Evolutionary conservation across 1,140 invertebrate species (phyloP).

Genomic region (Caerostris extrusa): DNA sequence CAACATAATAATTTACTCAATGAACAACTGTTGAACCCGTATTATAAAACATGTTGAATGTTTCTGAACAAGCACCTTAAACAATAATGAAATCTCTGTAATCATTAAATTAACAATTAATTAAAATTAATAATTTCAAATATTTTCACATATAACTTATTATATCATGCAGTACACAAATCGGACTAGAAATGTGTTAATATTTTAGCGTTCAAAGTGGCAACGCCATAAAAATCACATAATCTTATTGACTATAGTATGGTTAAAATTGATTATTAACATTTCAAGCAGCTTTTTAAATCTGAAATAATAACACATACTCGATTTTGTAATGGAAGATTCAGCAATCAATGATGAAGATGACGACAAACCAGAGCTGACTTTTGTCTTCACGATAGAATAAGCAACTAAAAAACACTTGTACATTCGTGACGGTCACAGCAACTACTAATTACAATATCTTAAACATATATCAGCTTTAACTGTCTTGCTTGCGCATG

Average conservation of each 20-base stretch:
- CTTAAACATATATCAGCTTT: no score
- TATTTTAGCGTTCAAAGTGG: neutral
- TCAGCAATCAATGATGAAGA: neutral
- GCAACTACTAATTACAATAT: no score
- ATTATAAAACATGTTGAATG: neutral
- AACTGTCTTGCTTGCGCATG: no score
- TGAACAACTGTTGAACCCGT: neutral
- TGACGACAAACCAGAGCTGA: neutral
- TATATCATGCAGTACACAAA: neutral
- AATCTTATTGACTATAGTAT: neutral
- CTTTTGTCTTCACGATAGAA: neutral
- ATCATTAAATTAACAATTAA: neutral
- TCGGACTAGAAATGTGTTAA: neutral
- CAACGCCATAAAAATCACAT: neutral
- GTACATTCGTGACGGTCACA: neutral
- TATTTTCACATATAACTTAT: neutral
- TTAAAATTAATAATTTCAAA: neutral
- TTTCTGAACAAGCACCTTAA: neutral
- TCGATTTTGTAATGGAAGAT: neutral
- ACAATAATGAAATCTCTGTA: neutral
- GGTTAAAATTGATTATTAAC: neutral
- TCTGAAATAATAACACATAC: conserved; percentile 45
- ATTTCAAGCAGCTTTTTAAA: conserved; percentile 10
- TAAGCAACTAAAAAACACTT: neutral
- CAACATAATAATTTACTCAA: neutral